Evolutionary conservation across 2,113 vertebrate genomes (phyloP).

Genomic region (Amphiprion ocellaris): DNA sequence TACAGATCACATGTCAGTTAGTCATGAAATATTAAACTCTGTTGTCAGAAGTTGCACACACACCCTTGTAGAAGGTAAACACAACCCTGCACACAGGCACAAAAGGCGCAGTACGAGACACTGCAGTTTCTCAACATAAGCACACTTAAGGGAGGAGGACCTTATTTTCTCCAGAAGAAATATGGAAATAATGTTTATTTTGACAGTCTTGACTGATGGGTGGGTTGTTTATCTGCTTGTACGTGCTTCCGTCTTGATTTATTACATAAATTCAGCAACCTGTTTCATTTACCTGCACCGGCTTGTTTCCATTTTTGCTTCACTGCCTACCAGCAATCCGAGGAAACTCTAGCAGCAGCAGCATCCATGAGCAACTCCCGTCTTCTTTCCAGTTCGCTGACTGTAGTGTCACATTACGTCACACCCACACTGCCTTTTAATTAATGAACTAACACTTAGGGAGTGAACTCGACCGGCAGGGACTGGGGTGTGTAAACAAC

Average conservation of each 20-base stretch:
- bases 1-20: constrained; percentile 29
- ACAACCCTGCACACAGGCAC: not conserved
- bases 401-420: constrained; percentile 26
- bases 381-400: constrained; percentile 57
- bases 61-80: constrained; percentile 31
- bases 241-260: not conserved
- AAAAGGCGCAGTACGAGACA: not conserved
- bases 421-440: constrained; percentile 54
- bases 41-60: constrained; percentile 19
- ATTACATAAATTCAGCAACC: constrained; percentile 11
- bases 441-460: constrained; percentile 54
- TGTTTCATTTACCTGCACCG: constrained; percentile 36
- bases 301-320: constrained; percentile 45
- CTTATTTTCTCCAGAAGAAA: not conserved
- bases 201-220: not conserved
- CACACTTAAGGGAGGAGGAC: not conserved
- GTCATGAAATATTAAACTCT: constrained; percentile 27
- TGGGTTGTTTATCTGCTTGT: not conserved
- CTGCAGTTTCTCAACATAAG: constrained; percentile 3
- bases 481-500: constrained; percentile 56
- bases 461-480: constrained; percentile 46
- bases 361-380: constrained; percentile 15
- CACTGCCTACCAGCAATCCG: constrained; percentile 6
- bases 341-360: constrained; percentile 16
- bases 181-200: not conserved